Evolutionary conservation across 1,140 invertebrate species (phyloP).

Genomic region (Trissolcus basalis): DNA sequence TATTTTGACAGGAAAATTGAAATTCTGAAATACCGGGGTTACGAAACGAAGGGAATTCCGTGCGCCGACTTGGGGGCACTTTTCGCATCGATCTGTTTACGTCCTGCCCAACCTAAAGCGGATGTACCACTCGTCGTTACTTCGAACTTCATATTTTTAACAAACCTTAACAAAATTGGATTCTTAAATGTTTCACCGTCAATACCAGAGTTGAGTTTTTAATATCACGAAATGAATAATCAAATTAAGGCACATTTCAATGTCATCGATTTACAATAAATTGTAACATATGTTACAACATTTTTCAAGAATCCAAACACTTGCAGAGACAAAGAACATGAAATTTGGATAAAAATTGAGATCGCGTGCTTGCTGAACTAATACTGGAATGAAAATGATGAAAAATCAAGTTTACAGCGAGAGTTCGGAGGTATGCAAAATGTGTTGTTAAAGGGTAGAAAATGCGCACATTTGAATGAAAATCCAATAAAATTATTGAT

Average conservation of each 20-base stretch:
- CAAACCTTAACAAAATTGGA: conserved; percentile 24
- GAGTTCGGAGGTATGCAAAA: no score
- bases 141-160: conserved; percentile 41
- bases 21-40: conserved; percentile 32
- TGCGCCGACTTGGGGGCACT: conserved; percentile 36
- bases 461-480: neutral
- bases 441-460: no score
- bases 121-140: conserved; percentile 33
- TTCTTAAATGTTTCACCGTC: conserved; percentile 7
- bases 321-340: no score
- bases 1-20: conserved; percentile 35
- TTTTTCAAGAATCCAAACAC: no score
- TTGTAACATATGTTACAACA: no score
- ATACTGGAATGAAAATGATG: no score
- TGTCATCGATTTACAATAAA: no score
- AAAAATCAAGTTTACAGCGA: no score
- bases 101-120: conserved; percentile 36
- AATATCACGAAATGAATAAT: no score
- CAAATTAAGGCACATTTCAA: no score
- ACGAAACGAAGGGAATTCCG: conserved; percentile 39
- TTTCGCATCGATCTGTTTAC: conserved; percentile 43
- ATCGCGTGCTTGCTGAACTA: no score
- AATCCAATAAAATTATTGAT: neutral
- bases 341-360: no score
- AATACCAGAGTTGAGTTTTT: conserved; percentile 14